Evolutionary conservation across 2,113 vertebrate genomes (phyloP), one percentile per base, ranked within the genome.

Genomic region (Ciconia maguari): DNA sequence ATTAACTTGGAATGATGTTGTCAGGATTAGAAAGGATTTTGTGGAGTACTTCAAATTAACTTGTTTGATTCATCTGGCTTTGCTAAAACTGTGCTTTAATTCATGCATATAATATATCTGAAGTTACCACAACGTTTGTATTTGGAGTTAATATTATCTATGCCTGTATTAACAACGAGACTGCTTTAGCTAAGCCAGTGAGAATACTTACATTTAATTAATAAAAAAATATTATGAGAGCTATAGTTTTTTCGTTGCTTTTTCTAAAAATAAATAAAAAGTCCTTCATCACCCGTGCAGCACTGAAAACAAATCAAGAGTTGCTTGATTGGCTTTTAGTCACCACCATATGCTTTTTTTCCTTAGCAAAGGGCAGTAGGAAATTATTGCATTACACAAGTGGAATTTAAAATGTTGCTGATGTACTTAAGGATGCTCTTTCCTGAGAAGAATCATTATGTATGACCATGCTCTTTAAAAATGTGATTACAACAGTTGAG

Each of bases 401-500:
- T 97, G 95, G 96, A 97, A 97, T 98, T 96, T 93, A 84, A 89
- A 96, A 91, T 86, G 90, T 95, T 95, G 64, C 94, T 95, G 94
- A 85, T 97, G 95, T 96, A 88, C 92, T 97, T 96, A 93, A 83
- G 90, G 83, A 97, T 95, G 93, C 86, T 92, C 94, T 95, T 97
- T 96, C 96, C 93, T 94, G 87, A 78, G 95, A 93, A 93, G 91
- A 93, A 84, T 96, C 91, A 96, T 97, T 95, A 96, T 96, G 93
- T 82, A 97, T 97, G 97, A 97, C 95, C 86, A 81, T 44, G 94
- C 71, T 94, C 92, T 92, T 96, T 95, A 97, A 98, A 98, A 98
- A 98, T 98, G 98, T 92, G 96, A 96, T 95, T 98, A 98, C 97
- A 93, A 95, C 94, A 97, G 89, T 93, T 97, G 82, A 96, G 97